These are phyloP conservation scores for Nyctibius bracteatus DNA, from an alignment of 2,113 vertebrate genomes.

Conservation along the genomic window DNA sequence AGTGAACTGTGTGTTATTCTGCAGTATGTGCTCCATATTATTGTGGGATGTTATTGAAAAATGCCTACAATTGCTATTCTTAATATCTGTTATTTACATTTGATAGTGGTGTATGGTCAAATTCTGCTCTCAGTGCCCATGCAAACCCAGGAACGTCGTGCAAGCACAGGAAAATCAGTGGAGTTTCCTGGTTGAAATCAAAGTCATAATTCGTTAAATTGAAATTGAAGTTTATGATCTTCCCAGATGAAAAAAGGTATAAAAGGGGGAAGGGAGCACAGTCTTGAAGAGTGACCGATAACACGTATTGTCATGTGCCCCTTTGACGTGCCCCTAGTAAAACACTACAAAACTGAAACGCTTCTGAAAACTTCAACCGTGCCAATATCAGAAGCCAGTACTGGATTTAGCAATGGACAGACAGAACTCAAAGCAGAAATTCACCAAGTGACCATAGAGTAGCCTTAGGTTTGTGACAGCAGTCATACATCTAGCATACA, in stretches of 20 bases:
- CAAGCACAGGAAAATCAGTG: not conserved
- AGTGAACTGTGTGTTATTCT: not conserved
- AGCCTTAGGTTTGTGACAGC: not conserved
- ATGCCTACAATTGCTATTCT: not conserved
- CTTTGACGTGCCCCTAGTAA: not conserved
- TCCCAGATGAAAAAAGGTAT: not conserved
- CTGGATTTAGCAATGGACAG: not conserved
- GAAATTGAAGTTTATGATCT: not conserved
- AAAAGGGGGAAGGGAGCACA: not conserved
- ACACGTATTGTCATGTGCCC: fast-evolving
- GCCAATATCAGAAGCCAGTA: not conserved
- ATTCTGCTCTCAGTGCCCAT: not conserved
- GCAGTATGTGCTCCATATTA: not conserved
- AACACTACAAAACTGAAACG: not conserved
- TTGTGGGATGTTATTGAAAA: not conserved
- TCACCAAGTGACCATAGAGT: not conserved
- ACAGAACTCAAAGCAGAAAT: not conserved
- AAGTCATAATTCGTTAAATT: not conserved
- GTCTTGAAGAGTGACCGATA: not conserved
- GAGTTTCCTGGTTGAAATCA: not conserved
- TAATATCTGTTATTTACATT: not conserved
- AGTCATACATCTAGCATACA: not conserved
- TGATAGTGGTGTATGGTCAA: not conserved
- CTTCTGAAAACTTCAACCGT: not conserved
- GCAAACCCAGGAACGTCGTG: not conserved